Conservation (phyloP, 1,140 invertebrate species). For the Oedothorax gibbosus region DNA sequence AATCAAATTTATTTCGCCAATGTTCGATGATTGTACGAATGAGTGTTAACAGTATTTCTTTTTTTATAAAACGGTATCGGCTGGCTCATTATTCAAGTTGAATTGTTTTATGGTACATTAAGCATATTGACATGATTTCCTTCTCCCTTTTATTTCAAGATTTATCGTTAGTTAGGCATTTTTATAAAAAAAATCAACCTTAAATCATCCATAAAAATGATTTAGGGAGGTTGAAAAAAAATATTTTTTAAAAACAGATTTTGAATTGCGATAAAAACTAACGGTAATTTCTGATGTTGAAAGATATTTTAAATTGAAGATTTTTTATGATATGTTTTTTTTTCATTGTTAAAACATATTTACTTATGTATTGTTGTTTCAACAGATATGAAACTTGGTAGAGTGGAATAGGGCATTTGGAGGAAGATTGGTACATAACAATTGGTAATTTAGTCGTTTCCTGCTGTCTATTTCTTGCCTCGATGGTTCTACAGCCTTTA, state of each 20-base stretch:
- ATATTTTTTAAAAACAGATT: background rate
- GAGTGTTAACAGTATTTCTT: conserved; percentile 54
- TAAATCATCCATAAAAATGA: conserved; percentile 60
- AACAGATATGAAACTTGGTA: too few relatives aligned
- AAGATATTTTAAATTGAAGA: too few relatives aligned
- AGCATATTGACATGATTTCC: conserved; percentile 54
- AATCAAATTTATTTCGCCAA: conserved; percentile 58
- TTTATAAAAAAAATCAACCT: conserved; percentile 29
- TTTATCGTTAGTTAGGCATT: conserved; percentile 40
- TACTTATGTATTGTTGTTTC: too few relatives aligned
- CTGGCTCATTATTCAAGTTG: conserved; percentile 53
- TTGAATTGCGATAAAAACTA: too few relatives aligned
- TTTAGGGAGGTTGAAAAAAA: conserved; percentile 39
- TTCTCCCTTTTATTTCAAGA: background rate
- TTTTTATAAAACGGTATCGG: conserved; percentile 38
- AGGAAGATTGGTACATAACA: too few relatives aligned
- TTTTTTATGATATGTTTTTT: too few relatives aligned
- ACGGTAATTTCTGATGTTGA: too few relatives aligned
- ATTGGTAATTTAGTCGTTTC: too few relatives aligned
- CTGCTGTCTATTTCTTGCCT: too few relatives aligned
- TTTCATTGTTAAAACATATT: too few relatives aligned
- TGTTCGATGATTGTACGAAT: conserved; percentile 49
- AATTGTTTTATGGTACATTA: conserved; percentile 60
- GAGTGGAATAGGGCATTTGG: too few relatives aligned
- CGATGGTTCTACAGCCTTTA: too few relatives aligned